Base-by-base conservation (phyloP, 2,797 vertebrate genomes). In the Catostomus latipinnis region DNA sequence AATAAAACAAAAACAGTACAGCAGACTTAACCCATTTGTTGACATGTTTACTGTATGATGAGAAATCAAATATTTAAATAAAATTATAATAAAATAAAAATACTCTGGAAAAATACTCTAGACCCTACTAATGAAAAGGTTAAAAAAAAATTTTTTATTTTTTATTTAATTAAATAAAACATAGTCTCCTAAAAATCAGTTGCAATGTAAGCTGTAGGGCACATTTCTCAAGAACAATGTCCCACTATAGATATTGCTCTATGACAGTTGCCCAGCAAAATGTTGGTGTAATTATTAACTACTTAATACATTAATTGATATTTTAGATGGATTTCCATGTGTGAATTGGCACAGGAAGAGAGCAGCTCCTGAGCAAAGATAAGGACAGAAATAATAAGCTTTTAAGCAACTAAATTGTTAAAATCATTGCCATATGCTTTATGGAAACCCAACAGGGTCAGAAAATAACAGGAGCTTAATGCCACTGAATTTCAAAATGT, bases 211-310 rank as follows among this genome's bases (percentile, higher is more conserved):
- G 49, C 48, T 43, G 13, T 45, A 52, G 6, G 10, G 18, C 60
- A 11, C 18, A 74, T 63, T 74, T 74, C 18, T 73, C 10, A 34
- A 73, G 6, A 52, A 14, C 22, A 70, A 70, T 54, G 22, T 1
- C 9, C 12, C 22, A 8, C 13, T 6, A 6, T 9, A 16, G n/a
- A 16, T 58, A 16, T 14, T 58, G 16, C 52, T 54, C 11, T 10
- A 11, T 54, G 52, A 54, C 52, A 49, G 46, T 52, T 7, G 6
- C 7, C 34, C 6, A 11, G 22, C 8, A 10, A 48, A 22, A 54
- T 54, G 52, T 13, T 54, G 52, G 16, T 34, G 53, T 57, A 56
- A 56, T 56, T 54, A 45, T 70, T 45, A 13, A 45, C 13, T 71
- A 46, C 18, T 46, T n/a, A 69, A 71, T 10, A 9, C 0, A 57